Conservation (phyloP, 2,113 vertebrate species). For the Osmerus mordax region DNA sequence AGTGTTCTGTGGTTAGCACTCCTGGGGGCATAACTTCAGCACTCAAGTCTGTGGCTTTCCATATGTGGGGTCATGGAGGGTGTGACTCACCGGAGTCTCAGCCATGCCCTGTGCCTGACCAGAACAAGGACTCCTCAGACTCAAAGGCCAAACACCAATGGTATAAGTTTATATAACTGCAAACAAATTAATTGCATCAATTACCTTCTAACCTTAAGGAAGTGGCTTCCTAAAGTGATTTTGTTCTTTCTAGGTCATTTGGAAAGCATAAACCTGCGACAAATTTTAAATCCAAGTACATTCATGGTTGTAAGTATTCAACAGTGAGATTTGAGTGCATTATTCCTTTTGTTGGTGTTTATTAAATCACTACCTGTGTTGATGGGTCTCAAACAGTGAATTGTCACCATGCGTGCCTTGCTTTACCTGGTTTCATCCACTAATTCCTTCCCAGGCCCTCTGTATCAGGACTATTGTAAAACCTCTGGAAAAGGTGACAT, state of each 20-base stretch:
- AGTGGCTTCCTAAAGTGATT: neutral
- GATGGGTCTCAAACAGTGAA: too few relatives aligned
- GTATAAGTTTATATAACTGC: too few relatives aligned
- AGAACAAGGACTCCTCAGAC: neutral
- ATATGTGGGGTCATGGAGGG: constrained; percentile 26
- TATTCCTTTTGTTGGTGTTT: neutral
- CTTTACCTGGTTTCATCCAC: neutral
- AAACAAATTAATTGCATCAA: too few relatives aligned
- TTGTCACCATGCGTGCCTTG: neutral
- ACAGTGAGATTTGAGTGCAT: neutral
- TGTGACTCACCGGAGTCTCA: neutral
- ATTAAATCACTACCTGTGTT: too few relatives aligned
- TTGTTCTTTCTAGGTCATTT: constrained; percentile 23
- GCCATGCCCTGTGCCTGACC: constrained; percentile 10
- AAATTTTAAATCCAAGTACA: constrained; percentile 59
- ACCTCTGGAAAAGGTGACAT: constrained; percentile 42
- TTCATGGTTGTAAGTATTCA: constrained; percentile 60
- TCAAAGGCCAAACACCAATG: too few relatives aligned
- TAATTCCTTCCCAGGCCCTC: constrained; percentile 57
- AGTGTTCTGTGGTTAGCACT: constrained; percentile 21
- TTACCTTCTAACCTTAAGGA: too few relatives aligned
- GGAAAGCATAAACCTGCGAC: constrained; percentile 10
- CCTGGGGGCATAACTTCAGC: constrained; percentile 45
- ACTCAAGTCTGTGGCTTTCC: constrained; percentile 43
- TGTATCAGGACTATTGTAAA: constrained; percentile 75